These are phyloP conservation scores for Tachuris rubrigastra DNA, from an alignment of 2,113 vertebrate species.

Conservation along the genomic window DNA sequence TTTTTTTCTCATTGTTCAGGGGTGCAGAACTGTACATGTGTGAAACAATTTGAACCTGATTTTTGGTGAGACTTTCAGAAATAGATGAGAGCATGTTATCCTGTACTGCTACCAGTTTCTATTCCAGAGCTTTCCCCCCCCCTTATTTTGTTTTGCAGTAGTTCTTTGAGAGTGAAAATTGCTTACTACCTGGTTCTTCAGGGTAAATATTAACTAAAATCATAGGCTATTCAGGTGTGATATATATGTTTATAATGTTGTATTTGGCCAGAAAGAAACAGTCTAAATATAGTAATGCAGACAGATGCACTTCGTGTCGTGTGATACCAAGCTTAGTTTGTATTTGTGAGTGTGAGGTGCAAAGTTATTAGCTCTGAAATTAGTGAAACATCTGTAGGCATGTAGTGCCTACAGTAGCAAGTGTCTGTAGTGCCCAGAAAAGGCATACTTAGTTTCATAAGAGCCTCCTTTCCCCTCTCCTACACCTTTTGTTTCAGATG, in stretches of 20 bases:
- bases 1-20: background rate
- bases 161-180: background rate
- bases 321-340: background rate
- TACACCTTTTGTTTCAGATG: background rate
- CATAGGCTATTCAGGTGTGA: background rate
- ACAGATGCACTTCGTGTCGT: accelerated
- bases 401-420: background rate
- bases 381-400: background rate
- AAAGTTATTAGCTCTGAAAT: background rate
- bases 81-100: background rate
- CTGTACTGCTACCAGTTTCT: background rate
- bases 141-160: background rate
- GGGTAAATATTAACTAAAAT: background rate
- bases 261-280: background rate
- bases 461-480: background rate
- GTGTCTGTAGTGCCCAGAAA: background rate
- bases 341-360: background rate
- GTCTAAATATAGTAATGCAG: background rate
- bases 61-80: background rate
- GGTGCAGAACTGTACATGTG: background rate
- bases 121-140: background rate
- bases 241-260: background rate
- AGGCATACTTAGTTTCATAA: background rate
- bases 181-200: background rate
- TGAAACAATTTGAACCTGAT: background rate